These are phyloP conservation scores for Empis livida DNA, from an alignment of 2,888 invertebrate species.

Conservation along the genomic window DNA sequence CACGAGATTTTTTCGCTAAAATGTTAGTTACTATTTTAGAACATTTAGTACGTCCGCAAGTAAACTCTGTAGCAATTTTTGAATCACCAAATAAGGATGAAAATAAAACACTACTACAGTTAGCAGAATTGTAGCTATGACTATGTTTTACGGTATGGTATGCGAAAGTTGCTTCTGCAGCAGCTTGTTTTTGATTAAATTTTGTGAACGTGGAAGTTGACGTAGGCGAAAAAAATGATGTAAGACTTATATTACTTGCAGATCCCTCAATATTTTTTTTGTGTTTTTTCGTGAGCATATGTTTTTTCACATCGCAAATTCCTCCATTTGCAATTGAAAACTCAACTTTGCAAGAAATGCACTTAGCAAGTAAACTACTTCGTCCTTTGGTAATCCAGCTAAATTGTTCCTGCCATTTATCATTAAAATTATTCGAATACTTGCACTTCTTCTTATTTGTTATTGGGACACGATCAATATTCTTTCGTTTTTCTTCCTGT, in stretches of 20 bases:
- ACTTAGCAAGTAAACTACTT: background rate
- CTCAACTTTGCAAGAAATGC: background rate
- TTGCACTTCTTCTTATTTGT: no score
- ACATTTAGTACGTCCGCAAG: constrained; percentile 4
- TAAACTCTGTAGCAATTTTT: constrained; percentile 5
- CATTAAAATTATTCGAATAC: background rate
- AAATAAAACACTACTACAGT: constrained; percentile 6
- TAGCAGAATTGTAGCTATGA: constrained; percentile 5
- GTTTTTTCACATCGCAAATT: background rate
- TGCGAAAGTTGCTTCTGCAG: constrained; percentile 4
- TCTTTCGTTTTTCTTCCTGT: no score
- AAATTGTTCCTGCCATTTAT: background rate
- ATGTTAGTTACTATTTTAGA: constrained; percentile 1
- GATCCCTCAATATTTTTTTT: background rate
- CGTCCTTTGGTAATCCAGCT: background rate
- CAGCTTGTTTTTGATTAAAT: background rate
- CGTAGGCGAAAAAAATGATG: background rate
- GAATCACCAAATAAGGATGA: constrained; percentile 6
- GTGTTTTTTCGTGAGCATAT: background rate
- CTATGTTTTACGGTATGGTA: constrained; percentile 7
- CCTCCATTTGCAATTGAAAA: constrained; percentile 1
- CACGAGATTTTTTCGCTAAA: constrained; percentile 4
- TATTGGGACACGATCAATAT: no score
- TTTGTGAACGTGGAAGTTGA: background rate
- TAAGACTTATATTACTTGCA: no score